Conservation (phyloP, 2,888 invertebrate species). For the Microctonus hyperodae region DNA sequence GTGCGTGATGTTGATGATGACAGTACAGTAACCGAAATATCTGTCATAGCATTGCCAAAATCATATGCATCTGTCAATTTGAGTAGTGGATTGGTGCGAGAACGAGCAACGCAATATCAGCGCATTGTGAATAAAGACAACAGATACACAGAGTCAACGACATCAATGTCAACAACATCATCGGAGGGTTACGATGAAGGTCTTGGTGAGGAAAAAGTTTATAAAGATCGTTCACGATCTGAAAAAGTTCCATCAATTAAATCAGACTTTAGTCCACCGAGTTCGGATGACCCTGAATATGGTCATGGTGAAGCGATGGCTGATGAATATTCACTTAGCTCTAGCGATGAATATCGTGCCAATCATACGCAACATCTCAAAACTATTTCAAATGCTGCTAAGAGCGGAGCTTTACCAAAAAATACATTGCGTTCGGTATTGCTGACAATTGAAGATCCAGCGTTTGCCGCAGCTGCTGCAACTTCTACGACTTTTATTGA, state of each 20-base stretch:
- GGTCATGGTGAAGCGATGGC: conserved; percentile 73
- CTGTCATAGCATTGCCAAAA: conserved; percentile 72
- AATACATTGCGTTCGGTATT: conserved; percentile 64
- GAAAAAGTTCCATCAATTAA: conserved; percentile 64
- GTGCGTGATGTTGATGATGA: conserved; percentile 75
- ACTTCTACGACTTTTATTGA: conserved; percentile 76
- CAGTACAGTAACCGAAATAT: conserved; percentile 70
- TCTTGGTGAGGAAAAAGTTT: conserved; percentile 75
- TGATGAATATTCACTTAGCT: conserved; percentile 62
- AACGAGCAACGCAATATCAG: conserved; percentile 65
- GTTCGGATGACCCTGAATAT: conserved; percentile 68
- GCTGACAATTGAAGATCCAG: conserved; percentile 75
- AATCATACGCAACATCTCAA: conserved; percentile 50
- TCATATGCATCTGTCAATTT: conserved; percentile 51
- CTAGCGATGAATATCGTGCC: conserved; percentile 64
- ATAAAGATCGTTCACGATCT: conserved; percentile 72
- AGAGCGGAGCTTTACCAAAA: conserved; percentile 52
- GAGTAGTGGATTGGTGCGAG: conserved; percentile 64
- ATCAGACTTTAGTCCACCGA: conserved; percentile 62
- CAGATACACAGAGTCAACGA: conserved; percentile 54
- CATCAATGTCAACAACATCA: conserved; percentile 61
- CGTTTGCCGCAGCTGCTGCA: conserved; percentile 76
- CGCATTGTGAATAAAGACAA: conserved; percentile 61
- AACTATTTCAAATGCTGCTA: conserved; percentile 47
- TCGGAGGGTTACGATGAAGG: conserved; percentile 65